These are phyloP conservation scores for Sisor rabdophorus DNA, from an alignment of 2,113 vertebrate genomes.

Conservation along the genomic window DNA sequence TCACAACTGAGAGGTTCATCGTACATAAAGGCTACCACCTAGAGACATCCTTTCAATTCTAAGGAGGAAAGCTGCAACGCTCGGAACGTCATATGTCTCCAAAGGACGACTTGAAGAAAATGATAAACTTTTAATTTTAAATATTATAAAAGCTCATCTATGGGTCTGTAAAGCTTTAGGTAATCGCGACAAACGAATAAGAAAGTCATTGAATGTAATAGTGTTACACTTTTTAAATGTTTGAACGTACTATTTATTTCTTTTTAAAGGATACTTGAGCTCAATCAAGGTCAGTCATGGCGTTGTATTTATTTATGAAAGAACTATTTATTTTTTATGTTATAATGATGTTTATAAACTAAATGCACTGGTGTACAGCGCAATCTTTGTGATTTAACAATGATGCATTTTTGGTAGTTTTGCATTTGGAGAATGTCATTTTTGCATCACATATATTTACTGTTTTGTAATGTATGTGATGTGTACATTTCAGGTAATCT, in stretches of 20 bases:
- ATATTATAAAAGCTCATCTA: constrained; percentile 5
- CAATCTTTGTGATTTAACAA: not conserved
- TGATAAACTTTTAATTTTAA: constrained; percentile 7
- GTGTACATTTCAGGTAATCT: not conserved
- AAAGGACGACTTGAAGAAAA: constrained; percentile 30
- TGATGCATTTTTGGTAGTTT: not conserved
- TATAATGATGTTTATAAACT: constrained; percentile 29
- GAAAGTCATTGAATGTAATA: constrained; percentile 40
- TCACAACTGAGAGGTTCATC: not conserved
- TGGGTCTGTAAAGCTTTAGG: constrained; percentile 15
- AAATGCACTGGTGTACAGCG: constrained; percentile 31
- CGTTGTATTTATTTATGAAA: constrained; percentile 52
- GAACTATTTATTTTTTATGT: constrained; percentile 53
- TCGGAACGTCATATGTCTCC: not conserved
- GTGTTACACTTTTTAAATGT: not conserved
- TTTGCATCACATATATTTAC: not conserved
- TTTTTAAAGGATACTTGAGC: constrained; percentile 25
- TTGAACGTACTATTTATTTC: constrained; percentile 38
- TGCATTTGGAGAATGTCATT: not conserved
- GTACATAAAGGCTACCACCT: not conserved
- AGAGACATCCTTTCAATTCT: not conserved
- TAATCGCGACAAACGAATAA: too few species aligned
- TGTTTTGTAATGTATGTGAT: not conserved
- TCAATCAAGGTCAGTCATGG: constrained; percentile 17
- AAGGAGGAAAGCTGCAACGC: not conserved